phyloP scores from a whole-genome alignment of 2,888 invertebrate species.

The Odontocolon sp. region DNA sequence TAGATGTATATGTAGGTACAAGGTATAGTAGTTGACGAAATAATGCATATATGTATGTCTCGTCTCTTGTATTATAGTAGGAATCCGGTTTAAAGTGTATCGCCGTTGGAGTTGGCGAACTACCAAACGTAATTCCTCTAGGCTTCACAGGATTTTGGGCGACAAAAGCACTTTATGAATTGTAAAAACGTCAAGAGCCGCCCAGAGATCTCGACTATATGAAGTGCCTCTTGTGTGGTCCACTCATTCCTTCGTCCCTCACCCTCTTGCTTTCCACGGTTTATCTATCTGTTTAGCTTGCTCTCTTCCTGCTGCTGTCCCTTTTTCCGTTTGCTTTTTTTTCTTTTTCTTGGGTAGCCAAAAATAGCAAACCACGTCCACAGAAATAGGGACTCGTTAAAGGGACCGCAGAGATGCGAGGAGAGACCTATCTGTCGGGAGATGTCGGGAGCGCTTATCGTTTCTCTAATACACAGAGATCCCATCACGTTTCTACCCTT shows the following conservation, averaged over 20 bases:
- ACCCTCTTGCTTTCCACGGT: slow-evolving; percentile 39
- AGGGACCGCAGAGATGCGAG: slow-evolving; percentile 55
- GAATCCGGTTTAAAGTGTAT: slow-evolving; percentile 45
- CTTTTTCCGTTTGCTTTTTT: slow-evolving; percentile 62
- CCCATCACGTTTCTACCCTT: slow-evolving; percentile 37
- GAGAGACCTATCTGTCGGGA: slow-evolving; percentile 62
- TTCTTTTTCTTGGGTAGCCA: slow-evolving; percentile 43
- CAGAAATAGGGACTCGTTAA: slow-evolving; percentile 63
- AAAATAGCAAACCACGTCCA: slow-evolving; percentile 63
- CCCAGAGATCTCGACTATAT: slow-evolving; percentile 58
- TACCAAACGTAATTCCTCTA: slow-evolving; percentile 55
- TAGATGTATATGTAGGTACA: neutral
- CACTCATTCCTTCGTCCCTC: slow-evolving; percentile 48
- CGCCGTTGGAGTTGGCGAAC: slow-evolving; percentile 64
- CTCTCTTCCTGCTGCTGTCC: slow-evolving; percentile 55
- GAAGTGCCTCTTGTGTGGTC: slow-evolving; percentile 66
- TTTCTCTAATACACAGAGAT: slow-evolving; percentile 55
- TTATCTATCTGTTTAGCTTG: slow-evolving; percentile 52
- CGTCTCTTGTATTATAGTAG: slow-evolving; percentile 13
- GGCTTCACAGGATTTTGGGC: slow-evolving; percentile 67
- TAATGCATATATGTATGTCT: slow-evolving; percentile 14
- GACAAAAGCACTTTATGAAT: slow-evolving; percentile 74
- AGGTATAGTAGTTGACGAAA: no score
- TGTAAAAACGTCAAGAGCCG: slow-evolving; percentile 68
- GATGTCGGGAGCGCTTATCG: slow-evolving; percentile 58